Conservation (phyloP, 2,888 invertebrate species). For the Palloptera scutellata region DNA sequence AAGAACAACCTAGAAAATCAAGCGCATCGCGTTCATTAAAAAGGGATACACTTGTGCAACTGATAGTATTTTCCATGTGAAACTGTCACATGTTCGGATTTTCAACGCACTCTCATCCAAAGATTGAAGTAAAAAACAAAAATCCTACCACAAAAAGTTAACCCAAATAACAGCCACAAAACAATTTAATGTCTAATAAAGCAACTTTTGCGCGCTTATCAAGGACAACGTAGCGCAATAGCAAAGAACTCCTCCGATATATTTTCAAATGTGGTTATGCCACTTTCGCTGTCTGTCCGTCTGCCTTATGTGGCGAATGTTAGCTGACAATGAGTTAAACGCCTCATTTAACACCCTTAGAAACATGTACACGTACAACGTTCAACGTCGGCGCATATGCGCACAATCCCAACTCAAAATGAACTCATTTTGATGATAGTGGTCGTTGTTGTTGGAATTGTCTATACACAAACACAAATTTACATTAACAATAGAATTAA, state of each 20-base stretch:
- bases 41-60: constrained; percentile 44
- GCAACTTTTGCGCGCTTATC: too few species aligned
- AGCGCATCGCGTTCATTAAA: not conserved
- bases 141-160: too few species aligned
- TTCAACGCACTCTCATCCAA: not conserved
- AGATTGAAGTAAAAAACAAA: not conserved
- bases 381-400: not conserved
- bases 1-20: not conserved
- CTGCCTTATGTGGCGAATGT: not conserved
- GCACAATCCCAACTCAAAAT: not conserved
- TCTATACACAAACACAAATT: too few species aligned
- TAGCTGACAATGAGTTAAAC: not conserved
- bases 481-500: not conserved
- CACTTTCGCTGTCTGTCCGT: not conserved
- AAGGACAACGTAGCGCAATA: too few species aligned
- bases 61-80: constrained; percentile 43
- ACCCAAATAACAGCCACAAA: too few species aligned
- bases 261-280: not conserved
- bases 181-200: too few species aligned
- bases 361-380: not conserved
- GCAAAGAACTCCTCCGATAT: not conserved
- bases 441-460: too few species aligned
- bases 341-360: constrained; percentile 11
- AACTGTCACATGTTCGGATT: constrained; percentile 22
- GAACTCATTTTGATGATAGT: too few species aligned